Conservation (phyloP, 2,113 vertebrate genomes). For the Phyllostomus hastatus region DNA sequence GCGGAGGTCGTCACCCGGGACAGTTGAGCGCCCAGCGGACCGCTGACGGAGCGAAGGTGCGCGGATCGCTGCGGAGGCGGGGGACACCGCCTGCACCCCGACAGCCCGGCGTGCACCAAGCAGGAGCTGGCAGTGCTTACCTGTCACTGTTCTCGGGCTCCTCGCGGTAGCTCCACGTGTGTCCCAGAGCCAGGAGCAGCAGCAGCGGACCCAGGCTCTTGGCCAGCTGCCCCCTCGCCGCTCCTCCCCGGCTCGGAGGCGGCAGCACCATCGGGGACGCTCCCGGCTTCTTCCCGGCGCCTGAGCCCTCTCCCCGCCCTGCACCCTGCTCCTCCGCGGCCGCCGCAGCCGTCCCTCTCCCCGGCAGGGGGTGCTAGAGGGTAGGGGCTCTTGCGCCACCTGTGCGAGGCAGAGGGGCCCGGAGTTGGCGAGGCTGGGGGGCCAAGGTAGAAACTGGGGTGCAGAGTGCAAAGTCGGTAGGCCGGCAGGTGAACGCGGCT, state of each 20-base stretch:
- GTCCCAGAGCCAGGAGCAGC: slow-evolving; percentile 83
- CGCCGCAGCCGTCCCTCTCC: neutral
- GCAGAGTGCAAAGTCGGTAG: neutral
- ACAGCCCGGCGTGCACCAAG: neutral
- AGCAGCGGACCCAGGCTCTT: slow-evolving; percentile 80
- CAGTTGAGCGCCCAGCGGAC: neutral
- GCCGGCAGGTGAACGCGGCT: neutral
- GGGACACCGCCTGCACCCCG: neutral
- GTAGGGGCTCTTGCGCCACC: slow-evolving; percentile 60
- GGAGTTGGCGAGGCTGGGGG: rapidly evolving
- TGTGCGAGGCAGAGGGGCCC: neutral
- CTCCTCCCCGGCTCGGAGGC: slow-evolving; percentile 65
- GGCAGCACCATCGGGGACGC: slow-evolving; percentile 72
- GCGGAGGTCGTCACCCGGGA: neutral
- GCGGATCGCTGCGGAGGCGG: neutral
- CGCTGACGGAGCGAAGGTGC: rapidly evolving
- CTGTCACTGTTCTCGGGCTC: slow-evolving; percentile 87
- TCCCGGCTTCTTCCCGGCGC: slow-evolving; percentile 13
- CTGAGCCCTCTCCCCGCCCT: slow-evolving; percentile 5
- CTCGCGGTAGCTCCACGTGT: slow-evolving; percentile 90
- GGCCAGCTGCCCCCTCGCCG: slow-evolving; percentile 71
- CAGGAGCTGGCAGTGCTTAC: slow-evolving; percentile 71
- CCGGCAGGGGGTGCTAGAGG: slow-evolving; percentile 58
- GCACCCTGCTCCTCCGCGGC: neutral
- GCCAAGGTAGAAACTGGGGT: neutral